phyloP scores from a whole-genome alignment of 2,888 invertebrate species.

The Dryococelus australis region DNA sequence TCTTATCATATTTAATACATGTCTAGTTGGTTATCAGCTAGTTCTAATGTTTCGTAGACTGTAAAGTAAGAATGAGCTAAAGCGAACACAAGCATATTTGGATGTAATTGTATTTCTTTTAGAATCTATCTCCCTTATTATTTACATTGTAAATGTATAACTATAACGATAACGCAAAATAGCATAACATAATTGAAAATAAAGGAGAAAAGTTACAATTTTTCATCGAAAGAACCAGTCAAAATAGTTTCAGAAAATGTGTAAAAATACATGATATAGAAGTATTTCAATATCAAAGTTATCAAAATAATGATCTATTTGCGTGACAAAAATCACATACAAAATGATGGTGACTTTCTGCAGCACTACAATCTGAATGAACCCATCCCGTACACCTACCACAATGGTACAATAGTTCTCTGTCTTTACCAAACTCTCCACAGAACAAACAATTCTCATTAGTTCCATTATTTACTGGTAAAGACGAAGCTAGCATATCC shows the following conservation, averaged over 20 bases:
- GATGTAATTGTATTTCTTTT: not conserved
- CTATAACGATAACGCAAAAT: not conserved
- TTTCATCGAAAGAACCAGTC: not conserved
- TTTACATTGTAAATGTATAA: not conserved
- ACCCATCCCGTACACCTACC: not conserved
- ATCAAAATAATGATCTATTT: not conserved
- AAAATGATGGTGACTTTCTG: conserved; percentile 5
- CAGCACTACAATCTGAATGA: conserved; percentile 16
- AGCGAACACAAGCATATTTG: not conserved
- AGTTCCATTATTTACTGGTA: not conserved
- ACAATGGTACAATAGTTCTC: conserved; percentile 1
- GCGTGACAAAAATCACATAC: not conserved
- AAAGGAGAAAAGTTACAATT: not conserved
- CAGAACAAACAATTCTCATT: not conserved
- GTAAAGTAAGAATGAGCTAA: not conserved
- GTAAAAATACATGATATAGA: not conserved
- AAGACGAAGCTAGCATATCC: not conserved
- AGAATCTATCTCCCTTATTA: not conserved
- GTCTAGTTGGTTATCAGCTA: not conserved
- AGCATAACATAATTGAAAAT: not conserved
- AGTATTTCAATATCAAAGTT: not conserved
- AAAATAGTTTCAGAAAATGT: not conserved
- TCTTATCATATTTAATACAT: not conserved
- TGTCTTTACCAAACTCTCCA: conserved; percentile 25
- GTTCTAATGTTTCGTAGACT: not conserved